Conservation (phyloP, 2,888 invertebrate species). For the Leucophora obtusa region DNA sequence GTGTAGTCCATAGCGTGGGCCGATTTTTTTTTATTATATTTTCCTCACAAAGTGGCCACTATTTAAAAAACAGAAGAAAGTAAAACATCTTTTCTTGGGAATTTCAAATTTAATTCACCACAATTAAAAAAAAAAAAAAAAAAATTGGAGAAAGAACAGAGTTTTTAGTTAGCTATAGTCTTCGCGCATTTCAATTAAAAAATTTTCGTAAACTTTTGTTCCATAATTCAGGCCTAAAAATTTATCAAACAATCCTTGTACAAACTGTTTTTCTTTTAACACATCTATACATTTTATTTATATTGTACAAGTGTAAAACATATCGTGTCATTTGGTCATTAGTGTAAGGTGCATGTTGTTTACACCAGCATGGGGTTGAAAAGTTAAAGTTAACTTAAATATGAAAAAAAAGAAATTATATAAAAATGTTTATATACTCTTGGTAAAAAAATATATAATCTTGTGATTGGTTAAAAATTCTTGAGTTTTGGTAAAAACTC, state of each 20-base stretch:
- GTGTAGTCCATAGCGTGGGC: too few species aligned
- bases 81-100: too few species aligned
- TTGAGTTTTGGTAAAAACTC: neutral
- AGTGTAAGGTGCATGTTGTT: constrained; percentile 68
- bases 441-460: constrained; percentile 8
- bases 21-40: too few species aligned
- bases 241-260: neutral
- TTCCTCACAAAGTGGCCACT: too few species aligned
- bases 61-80: too few species aligned
- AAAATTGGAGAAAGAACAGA: too few species aligned
- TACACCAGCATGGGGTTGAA: constrained; percentile 64
- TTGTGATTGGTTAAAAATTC: constrained; percentile 44
- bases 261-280: neutral
- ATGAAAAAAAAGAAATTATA: constrained; percentile 12
- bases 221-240: neutral
- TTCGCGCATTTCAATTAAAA: too few species aligned
- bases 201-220: too few species aligned
- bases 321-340: constrained; percentile 69
- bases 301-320: constrained; percentile 60
- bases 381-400: constrained; percentile 42
- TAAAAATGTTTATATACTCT: constrained; percentile 16
- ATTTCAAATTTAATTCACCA: too few species aligned
- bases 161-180: too few species aligned
- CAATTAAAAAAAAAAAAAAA: too few species aligned
- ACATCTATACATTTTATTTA: constrained; percentile 36